These are phyloP conservation scores for Scelioninae gen. 1 DNA, from an alignment of 2,888 invertebrate species.

Conservation along the genomic window DNA sequence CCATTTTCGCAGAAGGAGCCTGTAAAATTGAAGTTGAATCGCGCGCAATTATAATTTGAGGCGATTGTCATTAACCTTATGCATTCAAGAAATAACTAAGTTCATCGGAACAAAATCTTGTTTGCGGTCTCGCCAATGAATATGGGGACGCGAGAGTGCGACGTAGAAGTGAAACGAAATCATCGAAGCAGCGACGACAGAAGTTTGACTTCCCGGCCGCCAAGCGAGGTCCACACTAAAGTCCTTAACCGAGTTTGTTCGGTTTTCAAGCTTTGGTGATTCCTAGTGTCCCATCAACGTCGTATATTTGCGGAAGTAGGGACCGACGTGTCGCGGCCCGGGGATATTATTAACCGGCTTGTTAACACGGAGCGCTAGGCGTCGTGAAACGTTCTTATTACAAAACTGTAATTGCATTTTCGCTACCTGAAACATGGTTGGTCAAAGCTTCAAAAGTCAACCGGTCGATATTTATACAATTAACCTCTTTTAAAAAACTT, in stretches of 20 bases:
- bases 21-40: slow-evolving; percentile 58
- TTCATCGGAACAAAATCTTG: slow-evolving; percentile 65
- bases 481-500: too few species aligned
- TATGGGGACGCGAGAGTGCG: slow-evolving; percentile 45
- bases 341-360: slow-evolving; percentile 80
- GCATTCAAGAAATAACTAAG: slow-evolving; percentile 64
- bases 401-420: slow-evolving; percentile 80
- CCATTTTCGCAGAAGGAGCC: slow-evolving; percentile 27
- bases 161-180: slow-evolving; percentile 60
- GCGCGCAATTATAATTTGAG: slow-evolving; percentile 56
- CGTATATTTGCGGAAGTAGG: slow-evolving; percentile 71
- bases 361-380: slow-evolving; percentile 75
- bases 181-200: slow-evolving; percentile 57
- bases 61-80: slow-evolving; percentile 58
- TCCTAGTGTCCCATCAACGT: slow-evolving; percentile 72
- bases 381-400: slow-evolving; percentile 82
- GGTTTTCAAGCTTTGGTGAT: slow-evolving; percentile 82
- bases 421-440: slow-evolving; percentile 75
- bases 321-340: slow-evolving; percentile 73
- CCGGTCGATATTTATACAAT: slow-evolving; percentile 70
- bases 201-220: slow-evolving; percentile 60
- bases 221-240: slow-evolving; percentile 68
- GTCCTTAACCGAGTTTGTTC: slow-evolving; percentile 83
- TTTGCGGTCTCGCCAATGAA: slow-evolving; percentile 58
- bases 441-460: slow-evolving; percentile 75